Conservation (phyloP, 2,888 invertebrate species). For the Lochmaea crataegi region DNA sequence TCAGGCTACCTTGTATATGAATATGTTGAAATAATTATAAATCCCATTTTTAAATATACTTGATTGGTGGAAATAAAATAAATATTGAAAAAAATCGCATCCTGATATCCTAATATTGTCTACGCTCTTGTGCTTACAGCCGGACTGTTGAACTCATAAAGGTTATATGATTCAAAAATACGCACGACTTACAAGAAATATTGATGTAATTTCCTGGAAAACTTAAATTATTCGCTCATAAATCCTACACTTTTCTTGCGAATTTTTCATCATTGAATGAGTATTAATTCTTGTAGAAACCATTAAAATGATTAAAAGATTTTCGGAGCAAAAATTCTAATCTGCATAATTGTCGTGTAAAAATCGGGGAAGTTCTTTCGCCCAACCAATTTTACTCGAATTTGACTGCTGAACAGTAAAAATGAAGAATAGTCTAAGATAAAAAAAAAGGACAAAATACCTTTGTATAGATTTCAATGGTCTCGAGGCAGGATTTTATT, state of each 20-base stretch:
- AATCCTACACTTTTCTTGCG: constrained; percentile 58
- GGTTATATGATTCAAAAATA: constrained; percentile 47
- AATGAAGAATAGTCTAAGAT: constrained; percentile 26
- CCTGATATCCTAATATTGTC: not conserved
- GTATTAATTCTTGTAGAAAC: constrained; percentile 58
- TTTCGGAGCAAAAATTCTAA: constrained; percentile 46
- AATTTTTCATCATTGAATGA: constrained; percentile 54
- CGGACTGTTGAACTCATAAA: constrained; percentile 54
- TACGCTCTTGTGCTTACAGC: constrained; percentile 45
- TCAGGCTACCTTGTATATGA: too few species aligned
- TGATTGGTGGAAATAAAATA: too few species aligned
- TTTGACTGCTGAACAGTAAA: constrained; percentile 34
- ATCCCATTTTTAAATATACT: too few species aligned
- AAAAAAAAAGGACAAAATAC: constrained; percentile 26
- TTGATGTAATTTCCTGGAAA: constrained; percentile 63
- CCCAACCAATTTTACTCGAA: constrained; percentile 29
- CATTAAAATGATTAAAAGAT: constrained; percentile 64
- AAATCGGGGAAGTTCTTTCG: constrained; percentile 32
- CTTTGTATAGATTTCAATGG: constrained; percentile 33
- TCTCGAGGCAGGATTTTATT: constrained; percentile 27
- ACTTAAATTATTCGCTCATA: constrained; percentile 62
- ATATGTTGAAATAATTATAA: too few species aligned
- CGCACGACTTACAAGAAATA: constrained; percentile 57
- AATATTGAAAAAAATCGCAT: not conserved
- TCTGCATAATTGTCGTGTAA: constrained; percentile 54